Conservation (phyloP, 1,140 invertebrate species). For the Tachypleus tridentatus region DNA sequence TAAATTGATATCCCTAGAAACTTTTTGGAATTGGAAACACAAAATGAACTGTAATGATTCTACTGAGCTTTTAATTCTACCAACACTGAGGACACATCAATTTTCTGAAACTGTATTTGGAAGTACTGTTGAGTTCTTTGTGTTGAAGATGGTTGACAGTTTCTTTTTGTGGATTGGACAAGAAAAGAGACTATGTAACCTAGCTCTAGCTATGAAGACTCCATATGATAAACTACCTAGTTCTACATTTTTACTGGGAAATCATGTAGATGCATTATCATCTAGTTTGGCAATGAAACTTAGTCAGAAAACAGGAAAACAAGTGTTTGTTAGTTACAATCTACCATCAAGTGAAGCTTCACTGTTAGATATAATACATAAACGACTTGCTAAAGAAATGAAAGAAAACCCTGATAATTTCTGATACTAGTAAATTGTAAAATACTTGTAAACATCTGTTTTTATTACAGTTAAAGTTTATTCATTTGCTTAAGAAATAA, state of each 20-base stretch:
- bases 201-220: slow-evolving; percentile 12
- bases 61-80: no score
- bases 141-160: slow-evolving; percentile 13
- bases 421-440: no score
- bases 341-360: slow-evolving; percentile 4
- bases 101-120: slow-evolving; percentile 7
- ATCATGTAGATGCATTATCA: slow-evolving; percentile 4
- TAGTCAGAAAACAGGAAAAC: slow-evolving; percentile 11
- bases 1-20: no score
- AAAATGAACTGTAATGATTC: no score
- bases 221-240: slow-evolving; percentile 2
- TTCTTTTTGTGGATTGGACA: slow-evolving; percentile 18
- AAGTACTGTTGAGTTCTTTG: slow-evolving; percentile 4
- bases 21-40: no score
- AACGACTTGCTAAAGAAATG: slow-evolving; percentile 12
- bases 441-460: no score
- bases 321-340: slow-evolving; percentile 19
- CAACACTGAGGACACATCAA: neutral
- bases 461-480: no score
- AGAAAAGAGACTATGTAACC: slow-evolving; percentile 2
- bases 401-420: slow-evolving; percentile 6
- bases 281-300: slow-evolving; percentile 7
- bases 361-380: neutral
- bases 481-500: no score
- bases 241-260: slow-evolving; percentile 7